Conservation (phyloP, 2,113 vertebrate genomes). For the Barbus barbus region DNA sequence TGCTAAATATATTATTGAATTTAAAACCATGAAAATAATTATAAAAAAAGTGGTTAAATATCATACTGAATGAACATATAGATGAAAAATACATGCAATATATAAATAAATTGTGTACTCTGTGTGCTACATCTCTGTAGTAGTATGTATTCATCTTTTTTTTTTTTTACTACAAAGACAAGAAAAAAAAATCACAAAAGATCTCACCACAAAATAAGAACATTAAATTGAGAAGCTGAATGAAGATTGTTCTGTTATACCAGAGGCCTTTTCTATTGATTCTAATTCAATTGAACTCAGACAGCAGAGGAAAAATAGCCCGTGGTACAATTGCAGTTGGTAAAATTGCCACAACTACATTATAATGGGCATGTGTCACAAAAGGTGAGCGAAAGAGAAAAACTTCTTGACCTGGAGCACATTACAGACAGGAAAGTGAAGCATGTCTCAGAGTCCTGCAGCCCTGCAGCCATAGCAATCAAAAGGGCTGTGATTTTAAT, state of each 20-base stretch:
- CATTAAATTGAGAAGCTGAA: constrained; percentile 38
- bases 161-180: neutral
- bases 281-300: constrained; percentile 40
- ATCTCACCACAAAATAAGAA: constrained; percentile 24
- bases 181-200: neutral
- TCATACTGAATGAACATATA: neutral
- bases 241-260: constrained; percentile 36
- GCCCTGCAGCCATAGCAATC: constrained; percentile 17
- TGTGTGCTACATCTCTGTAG: neutral
- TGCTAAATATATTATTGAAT: too few relatives aligned
- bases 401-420: constrained; percentile 21
- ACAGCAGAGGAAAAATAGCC: constrained; percentile 22
- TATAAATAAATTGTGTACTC: neutral
- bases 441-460: constrained; percentile 34
- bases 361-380: constrained; percentile 1
- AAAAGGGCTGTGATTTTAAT: constrained; percentile 58
- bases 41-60: neutral
- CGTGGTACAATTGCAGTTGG: neutral
- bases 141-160: neutral
- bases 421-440: constrained; percentile 28
- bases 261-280: constrained; percentile 45
- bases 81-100: neutral
- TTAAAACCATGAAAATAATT: too few relatives aligned
- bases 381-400: constrained; percentile 13
- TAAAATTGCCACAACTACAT: constrained; percentile 25